Evolutionary conservation across 2,888 invertebrate genomes (phyloP).

Genomic region (Rhyacophila evoluta): DNA sequence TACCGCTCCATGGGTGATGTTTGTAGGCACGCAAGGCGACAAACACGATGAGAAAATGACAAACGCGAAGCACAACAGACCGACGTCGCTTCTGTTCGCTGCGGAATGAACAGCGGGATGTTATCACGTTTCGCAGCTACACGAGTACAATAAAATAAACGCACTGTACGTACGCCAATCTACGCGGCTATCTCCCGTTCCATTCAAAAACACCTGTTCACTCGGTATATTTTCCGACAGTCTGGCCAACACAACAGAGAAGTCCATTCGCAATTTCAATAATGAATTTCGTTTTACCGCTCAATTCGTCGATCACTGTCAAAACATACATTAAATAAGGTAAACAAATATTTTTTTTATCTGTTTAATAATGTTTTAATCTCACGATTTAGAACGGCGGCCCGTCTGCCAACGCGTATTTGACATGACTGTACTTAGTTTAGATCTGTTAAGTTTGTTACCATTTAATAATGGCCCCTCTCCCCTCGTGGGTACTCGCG

Average conservation of each 20-base stretch:
- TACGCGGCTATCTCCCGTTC: constrained; percentile 62
- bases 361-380: background rate
- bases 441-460: constrained; percentile 35
- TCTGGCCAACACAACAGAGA: constrained; percentile 63
- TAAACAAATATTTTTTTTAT: background rate
- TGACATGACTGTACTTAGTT: constrained; percentile 39
- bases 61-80: constrained; percentile 34
- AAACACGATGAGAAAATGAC: constrained; percentile 25
- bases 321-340: background rate
- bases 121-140: constrained; percentile 55
- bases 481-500: constrained; percentile 34
- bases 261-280: constrained; percentile 10
- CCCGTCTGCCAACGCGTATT: constrained; percentile 23
- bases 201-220: constrained; percentile 84
- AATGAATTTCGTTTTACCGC: background rate
- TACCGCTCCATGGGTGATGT: constrained; percentile 26
- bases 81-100: constrained; percentile 52
- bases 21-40: background rate
- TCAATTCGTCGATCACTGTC: background rate
- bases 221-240: constrained; percentile 78
- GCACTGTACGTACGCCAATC: constrained; percentile 57
- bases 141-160: constrained; percentile 61
- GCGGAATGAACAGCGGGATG: constrained; percentile 52
- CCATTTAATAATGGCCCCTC: constrained; percentile 22
- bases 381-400: background rate